Evolutionary conservation across 1,140 invertebrate species (phyloP).

Genomic region (Orchestia grillus): DNA sequence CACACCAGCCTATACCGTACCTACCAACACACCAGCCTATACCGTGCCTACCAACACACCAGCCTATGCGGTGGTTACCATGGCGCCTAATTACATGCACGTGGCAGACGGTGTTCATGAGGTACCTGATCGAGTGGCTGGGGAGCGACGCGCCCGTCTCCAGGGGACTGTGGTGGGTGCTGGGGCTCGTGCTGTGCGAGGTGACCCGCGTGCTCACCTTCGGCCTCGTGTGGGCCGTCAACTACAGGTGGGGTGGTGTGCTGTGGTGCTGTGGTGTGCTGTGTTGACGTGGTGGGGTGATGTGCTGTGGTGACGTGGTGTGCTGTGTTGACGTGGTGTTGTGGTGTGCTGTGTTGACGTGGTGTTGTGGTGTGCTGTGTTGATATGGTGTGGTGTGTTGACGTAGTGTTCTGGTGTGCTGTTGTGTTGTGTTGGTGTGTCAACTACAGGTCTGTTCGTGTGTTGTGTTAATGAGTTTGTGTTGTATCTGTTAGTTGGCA

Average conservation of each 20-base stretch:
- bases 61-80: background rate
- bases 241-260: slow-evolving; percentile 70
- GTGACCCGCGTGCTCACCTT: slow-evolving; percentile 75
- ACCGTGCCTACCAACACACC: background rate
- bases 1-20: background rate
- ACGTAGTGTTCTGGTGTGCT: no score
- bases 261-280: no score
- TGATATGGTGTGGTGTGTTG: no score
- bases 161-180: slow-evolving; percentile 74
- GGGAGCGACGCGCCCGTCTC: slow-evolving; percentile 71
- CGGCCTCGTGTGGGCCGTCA: slow-evolving; percentile 77
- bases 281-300: background rate
- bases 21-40: background rate
- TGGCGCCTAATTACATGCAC: background rate
- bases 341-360: no score
- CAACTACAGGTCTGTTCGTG: no score
- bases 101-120: slow-evolving; percentile 75
- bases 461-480: no score
- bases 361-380: no score
- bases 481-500: no score
- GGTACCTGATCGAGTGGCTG: slow-evolving; percentile 74
- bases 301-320: no score
- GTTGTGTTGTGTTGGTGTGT: no score
- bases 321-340: no score
- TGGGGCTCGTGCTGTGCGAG: slow-evolving; percentile 75